Percentiles rank a stretch among this genome's conserved stretches.
These are phyloP conservation scores for Ciconia stormi DNA, from an alignment of 2,113 vertebrate genomes.

Conservation along the genomic window DNA sequence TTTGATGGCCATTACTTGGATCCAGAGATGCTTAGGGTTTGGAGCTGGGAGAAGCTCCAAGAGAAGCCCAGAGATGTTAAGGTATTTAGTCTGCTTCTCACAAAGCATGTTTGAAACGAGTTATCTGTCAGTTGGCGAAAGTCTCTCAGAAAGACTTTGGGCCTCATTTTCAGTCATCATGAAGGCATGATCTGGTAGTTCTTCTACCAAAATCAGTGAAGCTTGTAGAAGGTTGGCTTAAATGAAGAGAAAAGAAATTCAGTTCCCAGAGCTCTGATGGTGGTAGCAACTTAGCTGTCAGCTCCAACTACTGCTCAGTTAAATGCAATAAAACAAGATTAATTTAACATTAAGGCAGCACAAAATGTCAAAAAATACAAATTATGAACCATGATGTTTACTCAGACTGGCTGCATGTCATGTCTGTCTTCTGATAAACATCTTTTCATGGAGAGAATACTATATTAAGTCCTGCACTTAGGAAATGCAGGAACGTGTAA, in stretches of 20 bases:
- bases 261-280: constrained; percentile 42
- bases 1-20: not conserved
- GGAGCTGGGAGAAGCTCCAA: not conserved
- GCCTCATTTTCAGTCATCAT: not conserved
- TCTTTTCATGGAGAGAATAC: not conserved
- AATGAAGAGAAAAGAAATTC: constrained; percentile 41
- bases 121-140: not conserved
- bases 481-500: not conserved
- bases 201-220: constrained; percentile 10
- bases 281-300: constrained; percentile 61
- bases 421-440: constrained; percentile 21
- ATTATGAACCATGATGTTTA: constrained; percentile 42
- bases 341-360: constrained; percentile 45
- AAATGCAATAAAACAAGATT: constrained; percentile 53
- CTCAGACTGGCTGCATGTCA: constrained; percentile 1
- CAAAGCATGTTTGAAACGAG: not conserved
- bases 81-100: not conserved
- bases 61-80: not conserved
- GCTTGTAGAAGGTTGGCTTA: constrained; percentile 29
- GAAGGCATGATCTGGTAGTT: constrained; percentile 16
- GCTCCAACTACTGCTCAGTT: constrained; percentile 30
- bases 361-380: constrained; percentile 39
- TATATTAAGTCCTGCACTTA: not conserved
- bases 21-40: not conserved
- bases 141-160: not conserved